Evolutionary conservation across 2,888 invertebrate genomes (phyloP).

Genomic region (Lypha dubia): DNA sequence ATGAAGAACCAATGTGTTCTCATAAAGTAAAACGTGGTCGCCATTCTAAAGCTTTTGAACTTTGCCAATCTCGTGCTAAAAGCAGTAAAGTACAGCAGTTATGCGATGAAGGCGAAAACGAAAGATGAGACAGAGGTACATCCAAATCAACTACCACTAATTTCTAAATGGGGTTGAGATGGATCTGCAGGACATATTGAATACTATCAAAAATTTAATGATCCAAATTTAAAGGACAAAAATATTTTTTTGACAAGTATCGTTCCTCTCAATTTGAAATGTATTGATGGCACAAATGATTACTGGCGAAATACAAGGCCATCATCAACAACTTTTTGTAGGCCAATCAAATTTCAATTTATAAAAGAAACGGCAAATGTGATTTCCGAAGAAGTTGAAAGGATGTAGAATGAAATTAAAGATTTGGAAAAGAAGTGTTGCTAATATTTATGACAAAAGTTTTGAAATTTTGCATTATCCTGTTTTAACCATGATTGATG

Average conservation of each 20-base stretch:
- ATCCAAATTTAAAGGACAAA: conserved; percentile 25
- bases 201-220: conserved; percentile 16
- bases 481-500: no score
- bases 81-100: conserved; percentile 23
- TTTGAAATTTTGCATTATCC: no score
- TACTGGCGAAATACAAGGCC: conserved; percentile 1
- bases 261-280: conserved; percentile 11
- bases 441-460: no score
- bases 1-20: no score
- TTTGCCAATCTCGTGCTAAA: conserved; percentile 22
- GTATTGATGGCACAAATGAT: conserved; percentile 12
- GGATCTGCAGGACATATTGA: conserved; percentile 9
- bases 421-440: no score
- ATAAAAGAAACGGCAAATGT: no score
- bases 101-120: conserved; percentile 18
- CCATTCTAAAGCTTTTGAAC: conserved; percentile 35
- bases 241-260: conserved; percentile 3
- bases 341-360: background rate
- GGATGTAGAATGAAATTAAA: no score
- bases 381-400: no score
- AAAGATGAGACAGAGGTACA: conserved; percentile 9
- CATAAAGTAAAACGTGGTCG: conserved; percentile 29
- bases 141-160: background rate
- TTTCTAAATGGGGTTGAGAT: conserved; percentile 1
- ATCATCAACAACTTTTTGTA: conserved; percentile 8